Evolutionary conservation across 2,797 vertebrate genomes (phyloP).

Genomic region (Sebastes hopkinsi): DNA sequence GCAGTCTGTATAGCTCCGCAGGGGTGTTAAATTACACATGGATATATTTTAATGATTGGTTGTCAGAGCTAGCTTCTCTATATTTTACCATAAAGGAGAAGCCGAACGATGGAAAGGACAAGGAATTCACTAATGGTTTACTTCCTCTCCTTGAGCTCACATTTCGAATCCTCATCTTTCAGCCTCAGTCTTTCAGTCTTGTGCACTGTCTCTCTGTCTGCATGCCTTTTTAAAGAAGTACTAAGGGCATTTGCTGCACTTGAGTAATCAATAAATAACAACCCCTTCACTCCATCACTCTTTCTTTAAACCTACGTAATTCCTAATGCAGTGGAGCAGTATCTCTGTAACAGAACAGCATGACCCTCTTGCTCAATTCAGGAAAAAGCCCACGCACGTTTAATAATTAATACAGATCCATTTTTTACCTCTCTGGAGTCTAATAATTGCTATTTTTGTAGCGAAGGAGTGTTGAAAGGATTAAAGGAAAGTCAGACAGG

Average conservation of each 20-base stretch:
- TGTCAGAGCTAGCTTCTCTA: background rate
- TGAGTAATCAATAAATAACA: slow-evolving; percentile 65
- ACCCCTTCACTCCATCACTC: slow-evolving; percentile 9
- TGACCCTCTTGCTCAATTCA: slow-evolving; percentile 25
- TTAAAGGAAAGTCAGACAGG: background rate
- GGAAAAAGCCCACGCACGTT: slow-evolving; percentile 41
- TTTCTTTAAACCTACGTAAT: slow-evolving; percentile 25
- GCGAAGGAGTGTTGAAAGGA: background rate
- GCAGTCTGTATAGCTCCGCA: background rate
- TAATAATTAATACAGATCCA: slow-evolving; percentile 54
- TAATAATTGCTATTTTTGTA: slow-evolving; percentile 32
- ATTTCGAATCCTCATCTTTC: background rate
- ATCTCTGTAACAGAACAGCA: slow-evolving; percentile 22
- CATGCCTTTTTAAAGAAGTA: slow-evolving; percentile 7
- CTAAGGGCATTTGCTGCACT: slow-evolving; percentile 32
- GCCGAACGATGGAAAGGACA: background rate
- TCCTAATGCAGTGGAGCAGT: slow-evolving; percentile 23
- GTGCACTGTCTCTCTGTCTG: background rate
- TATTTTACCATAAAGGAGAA: background rate
- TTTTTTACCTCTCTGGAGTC: slow-evolving; percentile 38
- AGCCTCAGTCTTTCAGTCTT: background rate
- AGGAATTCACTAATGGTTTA: background rate
- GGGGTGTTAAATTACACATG: background rate
- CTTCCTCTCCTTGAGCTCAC: background rate
- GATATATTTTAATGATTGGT: background rate